Conservation (phyloP, 2,113 vertebrate species). For the Alosa alosa region DNA sequence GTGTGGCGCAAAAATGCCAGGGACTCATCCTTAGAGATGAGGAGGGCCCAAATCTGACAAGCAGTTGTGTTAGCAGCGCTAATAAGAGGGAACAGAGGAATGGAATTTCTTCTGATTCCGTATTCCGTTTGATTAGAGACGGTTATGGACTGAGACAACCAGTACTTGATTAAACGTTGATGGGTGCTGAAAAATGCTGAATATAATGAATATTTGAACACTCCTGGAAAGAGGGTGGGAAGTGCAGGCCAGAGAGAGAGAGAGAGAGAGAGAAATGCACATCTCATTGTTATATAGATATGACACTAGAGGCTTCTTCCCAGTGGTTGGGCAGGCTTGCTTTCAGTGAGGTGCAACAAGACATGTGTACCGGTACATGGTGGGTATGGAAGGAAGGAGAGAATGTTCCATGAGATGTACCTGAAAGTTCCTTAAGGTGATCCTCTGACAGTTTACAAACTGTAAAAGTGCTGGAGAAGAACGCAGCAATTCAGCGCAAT, state of each 20-base stretch:
- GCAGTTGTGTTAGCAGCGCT: background rate
- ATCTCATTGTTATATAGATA: background rate
- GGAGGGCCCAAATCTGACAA: constrained; percentile 13
- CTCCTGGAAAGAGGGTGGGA: background rate
- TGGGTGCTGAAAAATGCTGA: constrained; percentile 2
- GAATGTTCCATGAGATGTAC: background rate
- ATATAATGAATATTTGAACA: constrained; percentile 7
- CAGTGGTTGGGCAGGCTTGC: background rate
- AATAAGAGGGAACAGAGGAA: background rate
- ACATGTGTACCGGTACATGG: background rate
- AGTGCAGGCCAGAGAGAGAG: background rate
- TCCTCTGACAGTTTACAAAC: constrained; percentile 14
- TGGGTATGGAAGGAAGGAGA: background rate
- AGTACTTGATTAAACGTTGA: constrained; percentile 1
- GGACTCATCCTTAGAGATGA: constrained; percentile 25
- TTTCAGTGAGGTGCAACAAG: background rate
- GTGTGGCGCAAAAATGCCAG: constrained; percentile 26
- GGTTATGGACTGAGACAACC: constrained; percentile 2
- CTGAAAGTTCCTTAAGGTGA: background rate
- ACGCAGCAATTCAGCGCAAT: background rate
- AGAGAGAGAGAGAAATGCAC: background rate
- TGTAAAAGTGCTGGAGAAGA: background rate
- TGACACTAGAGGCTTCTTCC: background rate
- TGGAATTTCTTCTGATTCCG: constrained; percentile 12
- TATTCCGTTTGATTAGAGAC: constrained; percentile 30